Percentiles rank a stretch among this genome's conserved stretches.
phyloP scores from a whole-genome alignment of 2,888 invertebrate genomes.

The Drosophila cyrtoloma region DNA sequence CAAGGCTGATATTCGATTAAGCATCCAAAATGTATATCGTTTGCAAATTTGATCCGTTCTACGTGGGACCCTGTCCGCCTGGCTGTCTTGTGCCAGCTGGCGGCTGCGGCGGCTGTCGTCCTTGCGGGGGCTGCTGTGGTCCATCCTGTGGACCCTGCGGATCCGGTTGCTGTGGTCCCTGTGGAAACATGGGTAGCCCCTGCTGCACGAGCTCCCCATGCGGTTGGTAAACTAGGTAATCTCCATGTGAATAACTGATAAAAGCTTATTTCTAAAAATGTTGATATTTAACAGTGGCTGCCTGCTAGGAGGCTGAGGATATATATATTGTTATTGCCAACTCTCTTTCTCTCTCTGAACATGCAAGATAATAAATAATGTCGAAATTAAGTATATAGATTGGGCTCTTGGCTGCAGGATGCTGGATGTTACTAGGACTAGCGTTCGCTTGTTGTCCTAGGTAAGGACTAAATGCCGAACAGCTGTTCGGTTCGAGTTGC shows the following conservation, averaged over 20 bases:
- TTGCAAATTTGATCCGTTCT: conserved; percentile 67
- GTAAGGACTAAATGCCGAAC: conserved; percentile 63
- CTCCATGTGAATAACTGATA: background rate
- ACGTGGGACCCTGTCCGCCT: conserved; percentile 68
- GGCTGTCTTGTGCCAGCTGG: conserved; percentile 46
- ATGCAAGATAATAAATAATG: conserved; percentile 4
- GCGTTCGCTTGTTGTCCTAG: conserved; percentile 65
- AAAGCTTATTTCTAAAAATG: background rate
- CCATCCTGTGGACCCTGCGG: conserved; percentile 29
- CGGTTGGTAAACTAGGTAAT: conserved; percentile 26
- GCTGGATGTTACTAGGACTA: conserved; percentile 24
- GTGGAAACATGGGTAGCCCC: conserved; percentile 46
- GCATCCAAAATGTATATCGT: conserved; percentile 47
- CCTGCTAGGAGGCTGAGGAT: conserved; percentile 33
- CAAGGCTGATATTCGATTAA: background rate
- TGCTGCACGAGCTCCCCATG: conserved; percentile 43
- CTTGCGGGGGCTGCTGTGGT: conserved; percentile 33
- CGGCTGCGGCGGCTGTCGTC: conserved; percentile 24
- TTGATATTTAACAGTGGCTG: background rate
- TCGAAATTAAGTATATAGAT: background rate
- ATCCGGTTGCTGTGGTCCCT: conserved; percentile 33
- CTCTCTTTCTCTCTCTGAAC: conserved; percentile 2
- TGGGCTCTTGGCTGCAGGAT: background rate
- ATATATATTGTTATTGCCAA: conserved; percentile 28
- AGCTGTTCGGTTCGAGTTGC: conserved; percentile 56